These are phyloP conservation scores for Caerostris darwini DNA, from an alignment of 1,140 invertebrate species.

Conservation along the genomic window DNA sequence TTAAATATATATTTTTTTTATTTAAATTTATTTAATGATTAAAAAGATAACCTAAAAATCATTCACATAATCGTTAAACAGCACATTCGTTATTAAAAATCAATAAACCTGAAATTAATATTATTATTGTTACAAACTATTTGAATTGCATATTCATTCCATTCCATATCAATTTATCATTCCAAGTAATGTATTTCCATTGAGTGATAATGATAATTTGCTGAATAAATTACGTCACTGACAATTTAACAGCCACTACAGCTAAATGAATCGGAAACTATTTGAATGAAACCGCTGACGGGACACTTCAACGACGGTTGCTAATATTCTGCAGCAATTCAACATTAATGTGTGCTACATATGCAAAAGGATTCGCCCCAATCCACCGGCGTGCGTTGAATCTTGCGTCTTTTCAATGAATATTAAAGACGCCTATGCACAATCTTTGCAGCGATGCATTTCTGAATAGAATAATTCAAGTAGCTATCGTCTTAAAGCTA, in stretches of 20 bases:
- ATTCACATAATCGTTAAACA: too few species aligned
- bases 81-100: too few species aligned
- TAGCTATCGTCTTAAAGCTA: background rate
- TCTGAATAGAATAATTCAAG: background rate
- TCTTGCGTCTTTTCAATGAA: background rate
- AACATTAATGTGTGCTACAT: background rate
- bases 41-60: too few species aligned
- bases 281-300: background rate
- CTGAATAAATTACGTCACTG: background rate
- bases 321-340: background rate
- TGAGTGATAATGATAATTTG: background rate
- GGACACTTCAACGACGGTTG: background rate
- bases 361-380: background rate
- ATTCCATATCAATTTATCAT: background rate
- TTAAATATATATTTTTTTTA: too few species aligned
- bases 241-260: background rate
- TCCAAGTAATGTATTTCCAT: background rate
- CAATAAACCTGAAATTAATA: too few species aligned
- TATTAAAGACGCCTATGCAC: background rate
- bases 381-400: background rate
- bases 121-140: background rate
- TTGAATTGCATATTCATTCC: background rate
- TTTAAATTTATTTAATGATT: too few species aligned
- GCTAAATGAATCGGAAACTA: background rate
- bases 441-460: background rate